phyloP scores from a whole-genome alignment of 2,888 invertebrate species.

The Agriotes lineatus region DNA sequence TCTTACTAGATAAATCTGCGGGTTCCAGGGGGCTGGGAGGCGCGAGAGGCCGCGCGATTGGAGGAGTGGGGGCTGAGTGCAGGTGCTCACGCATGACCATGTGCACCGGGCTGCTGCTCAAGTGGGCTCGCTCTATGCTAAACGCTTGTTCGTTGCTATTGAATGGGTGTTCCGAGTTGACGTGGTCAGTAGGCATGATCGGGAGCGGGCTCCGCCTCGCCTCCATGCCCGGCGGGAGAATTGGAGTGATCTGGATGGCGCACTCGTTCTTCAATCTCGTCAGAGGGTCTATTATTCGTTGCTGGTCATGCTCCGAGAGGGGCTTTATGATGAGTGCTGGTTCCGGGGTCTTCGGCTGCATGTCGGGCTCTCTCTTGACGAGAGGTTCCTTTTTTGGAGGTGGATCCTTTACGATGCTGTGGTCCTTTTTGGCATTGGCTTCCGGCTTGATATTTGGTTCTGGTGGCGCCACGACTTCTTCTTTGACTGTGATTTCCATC shows the following conservation, averaged over 20 bases:
- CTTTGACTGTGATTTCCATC: not conserved
- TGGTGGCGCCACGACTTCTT: not conserved
- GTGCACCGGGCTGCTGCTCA: slow-evolving; percentile 28
- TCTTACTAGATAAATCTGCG: slow-evolving; percentile 63
- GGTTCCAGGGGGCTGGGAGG: slow-evolving; percentile 55
- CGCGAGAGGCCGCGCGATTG: slow-evolving; percentile 20
- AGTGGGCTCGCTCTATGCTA: slow-evolving; percentile 25
- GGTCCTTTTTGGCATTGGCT: not conserved
- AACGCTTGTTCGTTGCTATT: slow-evolving; percentile 30
- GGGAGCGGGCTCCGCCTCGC: slow-evolving; percentile 29
- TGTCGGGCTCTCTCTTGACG: slow-evolving; percentile 15
- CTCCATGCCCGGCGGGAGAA: slow-evolving; percentile 19
- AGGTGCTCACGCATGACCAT: slow-evolving; percentile 23
- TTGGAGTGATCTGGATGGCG: slow-evolving; percentile 56
- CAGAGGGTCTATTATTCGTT: slow-evolving; percentile 42
- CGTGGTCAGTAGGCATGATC: slow-evolving; percentile 29
- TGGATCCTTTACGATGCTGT: slow-evolving; percentile 58
- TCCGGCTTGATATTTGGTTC: slow-evolving; percentile 1
- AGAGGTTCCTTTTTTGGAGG: not conserved
- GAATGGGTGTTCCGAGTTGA: slow-evolving; percentile 23
- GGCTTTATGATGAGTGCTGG: slow-evolving; percentile 49
- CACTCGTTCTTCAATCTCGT: slow-evolving; percentile 47
- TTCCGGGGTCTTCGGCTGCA: slow-evolving; percentile 49
- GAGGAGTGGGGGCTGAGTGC: not conserved
- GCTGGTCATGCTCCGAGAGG: slow-evolving; percentile 45